Conservation (phyloP, 2,113 vertebrate species). For the Thymallus thymallus region DNA sequence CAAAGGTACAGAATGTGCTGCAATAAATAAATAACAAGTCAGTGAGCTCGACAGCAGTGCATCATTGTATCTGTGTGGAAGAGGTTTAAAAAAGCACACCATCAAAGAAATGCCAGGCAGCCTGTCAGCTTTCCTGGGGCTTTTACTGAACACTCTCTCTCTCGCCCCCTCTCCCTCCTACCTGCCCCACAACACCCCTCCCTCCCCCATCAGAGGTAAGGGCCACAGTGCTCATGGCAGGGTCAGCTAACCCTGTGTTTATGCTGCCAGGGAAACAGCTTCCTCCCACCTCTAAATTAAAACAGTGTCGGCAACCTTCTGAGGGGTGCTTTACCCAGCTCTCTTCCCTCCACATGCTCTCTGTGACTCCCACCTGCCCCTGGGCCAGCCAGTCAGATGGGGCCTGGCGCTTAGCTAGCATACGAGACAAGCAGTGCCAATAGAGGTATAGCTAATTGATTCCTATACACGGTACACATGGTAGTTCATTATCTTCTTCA, state of each 20-base stretch:
- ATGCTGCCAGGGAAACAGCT: neutral
- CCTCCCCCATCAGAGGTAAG: neutral
- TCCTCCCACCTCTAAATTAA: neutral
- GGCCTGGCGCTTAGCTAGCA: neutral
- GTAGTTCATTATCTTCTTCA: neutral
- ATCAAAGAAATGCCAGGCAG: neutral
- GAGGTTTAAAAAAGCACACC: neutral
- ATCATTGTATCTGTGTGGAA: neutral
- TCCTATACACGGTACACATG: neutral
- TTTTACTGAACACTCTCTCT: neutral
- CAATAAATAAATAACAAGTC: neutral
- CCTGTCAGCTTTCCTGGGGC: neutral
- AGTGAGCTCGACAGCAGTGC: neutral
- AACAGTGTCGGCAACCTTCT: neutral
- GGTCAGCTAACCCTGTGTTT: conserved; percentile 3
- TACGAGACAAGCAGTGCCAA: neutral
- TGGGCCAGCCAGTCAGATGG: neutral
- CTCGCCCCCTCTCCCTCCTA: neutral
- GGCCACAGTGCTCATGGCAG: neutral
- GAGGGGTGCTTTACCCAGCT: neutral
- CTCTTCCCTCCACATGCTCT: neutral
- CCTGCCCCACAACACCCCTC: neutral
- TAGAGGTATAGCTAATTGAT: neutral
- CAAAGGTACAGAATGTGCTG: neutral
- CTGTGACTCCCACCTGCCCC: neutral